Percentiles rank a stretch among this genome's conserved stretches.
Conservation (phyloP, 30 jellyfish, hydroid and myxozoan species). For the Phacellophora camtschatica region DNA sequence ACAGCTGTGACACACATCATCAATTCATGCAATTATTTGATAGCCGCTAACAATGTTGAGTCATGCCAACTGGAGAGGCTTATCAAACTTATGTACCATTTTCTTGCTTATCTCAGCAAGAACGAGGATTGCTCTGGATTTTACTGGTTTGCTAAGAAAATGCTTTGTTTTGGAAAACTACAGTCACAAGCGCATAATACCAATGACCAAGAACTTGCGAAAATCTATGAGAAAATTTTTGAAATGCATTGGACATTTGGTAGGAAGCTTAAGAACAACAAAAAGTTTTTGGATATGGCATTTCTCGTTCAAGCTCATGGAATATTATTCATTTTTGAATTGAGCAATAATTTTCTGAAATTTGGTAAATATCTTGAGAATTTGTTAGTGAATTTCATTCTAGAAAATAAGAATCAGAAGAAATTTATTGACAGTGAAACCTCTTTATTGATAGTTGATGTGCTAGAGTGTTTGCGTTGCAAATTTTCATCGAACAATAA, state of each 20-base stretch:
- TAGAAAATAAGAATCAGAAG: slow-evolving; percentile 2
- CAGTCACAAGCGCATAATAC: background rate
- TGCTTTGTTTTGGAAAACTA: background rate
- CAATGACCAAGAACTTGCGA: background rate
- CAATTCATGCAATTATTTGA: background rate
- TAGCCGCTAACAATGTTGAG: background rate
- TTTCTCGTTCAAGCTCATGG: slow-evolving; percentile 14
- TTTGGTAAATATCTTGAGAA: slow-evolving; percentile 48
- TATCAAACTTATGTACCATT: slow-evolving; percentile 36
- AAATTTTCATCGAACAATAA: background rate
- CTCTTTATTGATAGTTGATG: background rate
- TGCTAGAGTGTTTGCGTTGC: background rate
- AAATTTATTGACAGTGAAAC: background rate
- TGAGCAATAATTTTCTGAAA: slow-evolving; percentile 13
- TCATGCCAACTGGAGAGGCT: slow-evolving; percentile 41
- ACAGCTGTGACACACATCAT: slow-evolving; percentile 14
- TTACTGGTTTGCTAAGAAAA: slow-evolving; percentile 15
- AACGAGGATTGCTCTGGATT: background rate
- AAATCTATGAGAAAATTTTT: slow-evolving; percentile 23
- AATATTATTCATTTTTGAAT: background rate
- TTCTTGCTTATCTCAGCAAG: slow-evolving; percentile 27
- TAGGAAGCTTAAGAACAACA: background rate
- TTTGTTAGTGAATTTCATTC: background rate
- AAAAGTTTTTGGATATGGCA: background rate
- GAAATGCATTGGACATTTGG: slow-evolving; percentile 63